Base-by-base conservation (phyloP, 2,113 vertebrate genomes). In the Fregata magnificens region DNA sequence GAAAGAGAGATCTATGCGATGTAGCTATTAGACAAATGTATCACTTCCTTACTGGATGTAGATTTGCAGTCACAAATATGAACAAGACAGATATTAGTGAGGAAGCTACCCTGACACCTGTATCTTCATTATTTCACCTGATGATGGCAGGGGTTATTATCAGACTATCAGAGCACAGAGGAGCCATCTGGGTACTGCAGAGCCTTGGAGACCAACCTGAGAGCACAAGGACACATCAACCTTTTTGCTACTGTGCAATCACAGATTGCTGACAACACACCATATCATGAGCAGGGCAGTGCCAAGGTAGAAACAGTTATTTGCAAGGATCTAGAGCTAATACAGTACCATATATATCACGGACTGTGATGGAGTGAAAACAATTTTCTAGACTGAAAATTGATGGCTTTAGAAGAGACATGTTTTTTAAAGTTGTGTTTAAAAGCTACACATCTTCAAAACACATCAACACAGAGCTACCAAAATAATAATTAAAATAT, bases 91-190 rank as follows among this genome's bases (percentile, higher is more conserved):
- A 86, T 95, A 97, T 82, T 79, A 82, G 58, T 92, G 93, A 95
- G 96, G 89, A 98, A 93, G 73, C 84, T 78, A 91, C 63, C 82
- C 44, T 29, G 55, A 87, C 82, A 95, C 90, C 95, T 93, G 63
- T 91, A 95, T 96, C 96, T 98, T 97, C 97, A 97, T 97, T 98
- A 98, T 96, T 98, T 98, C 96, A 98, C 96, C 88, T 78, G 52
- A 89, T 94, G 58, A 95, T 97, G 97, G 97, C 97, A 98, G 95
- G 67, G 97, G 93, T 96, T 98, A 97, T 95, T 91, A 98, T 90
- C 95, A 95, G 85, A 94, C 78, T 96, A 98, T 44, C 86, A 93
- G 97, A 98, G 98, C 97, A 97, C 79, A 96, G 74, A 97, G 76
- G 65, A 96, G 63, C 98, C 98, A 98, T 97, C 97, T 98, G 98